Conservation (phyloP, 1,140 invertebrate genomes). For the Scaptomyza montana region DNA sequence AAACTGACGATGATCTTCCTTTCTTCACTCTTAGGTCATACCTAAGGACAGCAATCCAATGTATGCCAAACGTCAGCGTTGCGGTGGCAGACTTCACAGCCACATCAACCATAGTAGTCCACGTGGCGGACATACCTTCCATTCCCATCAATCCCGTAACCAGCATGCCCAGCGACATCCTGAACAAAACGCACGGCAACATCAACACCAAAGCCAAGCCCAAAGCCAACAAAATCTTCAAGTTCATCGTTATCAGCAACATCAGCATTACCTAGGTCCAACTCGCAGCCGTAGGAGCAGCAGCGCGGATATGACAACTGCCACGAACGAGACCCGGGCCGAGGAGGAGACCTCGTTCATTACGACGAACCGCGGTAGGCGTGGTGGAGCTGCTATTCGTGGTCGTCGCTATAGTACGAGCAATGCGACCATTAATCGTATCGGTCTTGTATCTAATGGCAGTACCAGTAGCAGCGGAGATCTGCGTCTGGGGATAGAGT, state of each 20-base stretch:
- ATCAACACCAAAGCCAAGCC: conserved; percentile 18
- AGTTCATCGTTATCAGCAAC: conserved; percentile 2
- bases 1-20: neutral
- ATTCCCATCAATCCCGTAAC: neutral
- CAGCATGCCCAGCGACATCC: conserved; percentile 15
- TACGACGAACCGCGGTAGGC: conserved; percentile 1
- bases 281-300: conserved; percentile 53
- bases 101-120: conserved; percentile 47
- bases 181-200: neutral
- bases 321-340: conserved; percentile 9
- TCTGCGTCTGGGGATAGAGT: conserved; percentile 4
- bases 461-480: conserved; percentile 7
- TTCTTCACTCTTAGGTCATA: conserved; percentile 55
- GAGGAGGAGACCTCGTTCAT: neutral
- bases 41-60: conserved; percentile 54
- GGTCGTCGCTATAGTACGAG: neutral
- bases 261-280: neutral
- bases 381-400: conserved; percentile 22
- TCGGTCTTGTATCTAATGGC: neutral
- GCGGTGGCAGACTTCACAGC: conserved; percentile 74
- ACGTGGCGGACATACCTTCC: conserved; percentile 11
- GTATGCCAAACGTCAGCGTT: conserved; percentile 67
- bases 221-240: conserved; percentile 23
- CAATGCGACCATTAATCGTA: neutral
- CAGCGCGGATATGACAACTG: conserved; percentile 25